Evolutionary conservation across 2,113 vertebrate species (phyloP), one percentile per base, ranked within the genome.

Genomic region (Nipponia nippon): DNA sequence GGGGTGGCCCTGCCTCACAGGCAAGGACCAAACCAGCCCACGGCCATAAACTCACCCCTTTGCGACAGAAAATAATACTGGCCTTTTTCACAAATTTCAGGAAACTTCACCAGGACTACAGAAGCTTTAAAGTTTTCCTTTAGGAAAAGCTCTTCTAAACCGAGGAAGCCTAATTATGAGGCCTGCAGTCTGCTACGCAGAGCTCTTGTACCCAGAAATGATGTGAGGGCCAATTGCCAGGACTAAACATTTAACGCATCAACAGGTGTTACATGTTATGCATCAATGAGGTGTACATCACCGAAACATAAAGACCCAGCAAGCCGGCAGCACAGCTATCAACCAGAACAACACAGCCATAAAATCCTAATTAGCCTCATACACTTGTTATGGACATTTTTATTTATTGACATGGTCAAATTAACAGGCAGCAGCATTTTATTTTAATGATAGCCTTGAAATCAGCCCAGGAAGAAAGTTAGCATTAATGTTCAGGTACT

Each of bases 361-460:
- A 94, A 95, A 96, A 95, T 94, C 92, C 96, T 94, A 95, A 97
- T 97, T 95, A 97, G 95, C 93, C 87, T 92, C 89, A 93, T 95
- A 91, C 91, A 95, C 81, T 66, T 86, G 95, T 92, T 95, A 87
- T 25, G 82, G 91, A 81, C 93, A 92, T 95, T 97, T 95, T 95
- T 95, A 96, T 97, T 97, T 97, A 95, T 97, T 93, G 95, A 97
- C 85, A 76, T 61, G 87, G 93, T 86, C 96, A 97, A 95, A 97
- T 97, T 96, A 97, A 94, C 82, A 81, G 93, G 94, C 93, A 95
- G 91, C 72, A 89, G 82, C 83, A 50, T 88, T 97, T 93, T 94
- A 85, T 93, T 95, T 96, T 95, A 92, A 96, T 92, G 89, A 92
- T 87, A 96, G 93, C 70, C 76, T 90, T 83, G 82, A 96, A 95